Evolutionary conservation across 1,140 invertebrate genomes (phyloP), one percentile per base, ranked within the genome.

Genomic region (Drosophila kepulauana): DNA sequence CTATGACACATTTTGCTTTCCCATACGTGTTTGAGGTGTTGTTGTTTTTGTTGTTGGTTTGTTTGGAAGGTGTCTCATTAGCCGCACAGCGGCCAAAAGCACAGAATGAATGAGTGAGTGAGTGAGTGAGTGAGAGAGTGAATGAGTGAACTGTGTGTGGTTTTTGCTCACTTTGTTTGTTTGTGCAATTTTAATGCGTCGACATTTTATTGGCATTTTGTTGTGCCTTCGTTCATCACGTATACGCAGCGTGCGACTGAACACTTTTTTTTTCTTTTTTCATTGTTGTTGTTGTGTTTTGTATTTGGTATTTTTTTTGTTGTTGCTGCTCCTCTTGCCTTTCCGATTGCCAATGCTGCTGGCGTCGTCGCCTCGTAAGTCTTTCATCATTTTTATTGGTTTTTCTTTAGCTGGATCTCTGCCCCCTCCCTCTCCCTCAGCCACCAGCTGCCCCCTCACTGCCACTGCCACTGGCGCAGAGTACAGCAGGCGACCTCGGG

Each of bases 381-480:
- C 82, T 86, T 86, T 88, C 84, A 88, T 87, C 84, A 87, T 87
- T 87, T 87, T 87, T 82, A 88, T 88, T 87, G 62, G 79, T 43
- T 73, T 75, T 66, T 33, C 28, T 33, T 56, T 62, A 58, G 15
- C 7, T 76, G 57, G 41, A 11, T 66, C 20, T 38, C 35, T 10
- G 6, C 20, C 35, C 13, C 20, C 5, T 15, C 48, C 13, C 45
- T 10, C 48, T 10, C 16, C 38, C 16, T 33, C 0, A 8, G 1
- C 33, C n/a, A 8, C 20, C 20, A 25, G 20, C 20, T 7, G 8
- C 25, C 59, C 30, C 35, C 30, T 33, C 30, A 33, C 35, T 38
- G 35, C 35, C 35, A 38, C 8, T 33, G 11, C 10, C n/a, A 11
- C 25, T 25, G 20, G 3, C 3, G 20, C 20, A 25, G 20, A 25